These are phyloP conservation scores for Charina bottae DNA, from an alignment of 2,113 vertebrate species.

Conservation along the genomic window DNA sequence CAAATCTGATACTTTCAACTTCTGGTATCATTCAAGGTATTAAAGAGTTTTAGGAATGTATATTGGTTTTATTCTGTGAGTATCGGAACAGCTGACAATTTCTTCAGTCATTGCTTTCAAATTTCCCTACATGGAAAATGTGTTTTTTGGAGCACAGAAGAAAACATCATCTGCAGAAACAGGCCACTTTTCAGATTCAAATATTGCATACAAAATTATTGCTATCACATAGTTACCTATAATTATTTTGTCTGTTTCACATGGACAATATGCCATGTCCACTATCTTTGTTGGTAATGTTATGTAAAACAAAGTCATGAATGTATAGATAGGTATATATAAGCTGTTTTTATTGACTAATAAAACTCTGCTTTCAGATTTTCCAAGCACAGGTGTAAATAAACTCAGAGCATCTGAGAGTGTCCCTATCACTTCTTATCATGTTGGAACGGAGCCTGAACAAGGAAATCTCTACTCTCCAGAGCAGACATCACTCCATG, in stretches of 20 bases:
- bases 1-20: background rate
- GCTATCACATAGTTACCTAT: background rate
- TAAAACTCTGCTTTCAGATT: conserved; percentile 80
- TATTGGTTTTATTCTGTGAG: background rate
- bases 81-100: background rate
- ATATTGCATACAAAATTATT: background rate
- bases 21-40: background rate
- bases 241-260: background rate
- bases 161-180: conserved; percentile 3
- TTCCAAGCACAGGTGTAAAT: conserved; percentile 76
- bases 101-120: background rate
- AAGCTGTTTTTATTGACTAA: conserved; percentile 23
- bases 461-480: conserved; percentile 89
- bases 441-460: conserved; percentile 85
- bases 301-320: conserved; percentile 21
- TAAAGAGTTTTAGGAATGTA: background rate
- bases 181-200: background rate
- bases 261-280: background rate
- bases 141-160: background rate
- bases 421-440: conserved; percentile 85
- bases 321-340: background rate
- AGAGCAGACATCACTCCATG: conserved; percentile 92
- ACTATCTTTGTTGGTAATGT: background rate
- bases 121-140: background rate
- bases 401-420: conserved; percentile 85